phyloP scores from a whole-genome alignment of 2,113 vertebrate genomes.

The Channa argus region DNA sequence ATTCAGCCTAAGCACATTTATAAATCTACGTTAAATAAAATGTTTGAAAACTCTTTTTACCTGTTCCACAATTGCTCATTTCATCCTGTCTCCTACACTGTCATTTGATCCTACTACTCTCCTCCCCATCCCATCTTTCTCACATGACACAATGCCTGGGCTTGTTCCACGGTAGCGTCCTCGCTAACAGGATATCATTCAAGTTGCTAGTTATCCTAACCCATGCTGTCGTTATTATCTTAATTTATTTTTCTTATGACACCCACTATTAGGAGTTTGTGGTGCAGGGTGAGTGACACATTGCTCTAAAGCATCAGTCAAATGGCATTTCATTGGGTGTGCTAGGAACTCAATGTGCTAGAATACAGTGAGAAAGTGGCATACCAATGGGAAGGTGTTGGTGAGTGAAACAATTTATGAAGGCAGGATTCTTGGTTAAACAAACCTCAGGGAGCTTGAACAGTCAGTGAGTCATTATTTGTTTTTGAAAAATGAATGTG shows the following conservation, averaged over 20 bases:
- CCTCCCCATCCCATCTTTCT: constrained; percentile 28
- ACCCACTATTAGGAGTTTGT: constrained; percentile 47
- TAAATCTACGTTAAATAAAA: constrained; percentile 50
- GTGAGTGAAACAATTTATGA: constrained; percentile 20
- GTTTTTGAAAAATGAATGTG: constrained; percentile 29
- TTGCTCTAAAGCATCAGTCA: constrained; percentile 38
- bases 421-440: constrained; percentile 12
- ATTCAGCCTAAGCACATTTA: constrained; percentile 45
- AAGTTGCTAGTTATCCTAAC: constrained; percentile 59
- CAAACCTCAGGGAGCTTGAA: neutral
- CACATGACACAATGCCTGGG: constrained; percentile 47
- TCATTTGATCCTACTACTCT: constrained; percentile 52
- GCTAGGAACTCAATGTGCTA: neutral
- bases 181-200: constrained; percentile 57
- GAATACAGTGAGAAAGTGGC: neutral
- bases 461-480: constrained; percentile 37
- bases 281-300: constrained; percentile 39
- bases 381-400: neutral
- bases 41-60: constrained; percentile 46
- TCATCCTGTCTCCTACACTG: constrained; percentile 39
- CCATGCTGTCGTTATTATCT: constrained; percentile 46
- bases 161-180: constrained; percentile 59
- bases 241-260: constrained; percentile 58
- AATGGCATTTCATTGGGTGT: constrained; percentile 61
- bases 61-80: constrained; percentile 38